These are phyloP conservation scores for Julus scanicus DNA, from an alignment of 2,888 invertebrate genomes.

Conservation along the genomic window DNA sequence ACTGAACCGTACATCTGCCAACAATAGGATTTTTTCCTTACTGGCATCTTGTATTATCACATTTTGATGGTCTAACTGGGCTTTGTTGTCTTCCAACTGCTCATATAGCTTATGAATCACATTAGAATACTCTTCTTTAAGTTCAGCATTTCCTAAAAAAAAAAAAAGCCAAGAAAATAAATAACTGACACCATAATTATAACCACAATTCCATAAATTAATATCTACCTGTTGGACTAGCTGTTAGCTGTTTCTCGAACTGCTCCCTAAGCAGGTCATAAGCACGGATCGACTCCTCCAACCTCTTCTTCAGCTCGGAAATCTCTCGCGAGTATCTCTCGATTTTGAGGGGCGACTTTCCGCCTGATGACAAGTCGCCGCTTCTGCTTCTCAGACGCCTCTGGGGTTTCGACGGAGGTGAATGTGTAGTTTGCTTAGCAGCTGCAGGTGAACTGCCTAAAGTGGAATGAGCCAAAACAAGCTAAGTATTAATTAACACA, in stretches of 20 bases:
- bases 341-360: background rate
- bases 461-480: background rate
- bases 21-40: background rate
- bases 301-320: conserved; percentile 59
- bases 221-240: conserved; percentile 36
- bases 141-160: background rate
- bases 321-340: conserved; percentile 59
- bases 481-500: background rate
- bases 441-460: background rate
- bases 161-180: background rate
- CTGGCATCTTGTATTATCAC: background rate
- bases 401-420: background rate
- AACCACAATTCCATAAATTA: background rate
- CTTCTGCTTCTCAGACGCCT: conserved; percentile 20
- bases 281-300: conserved; percentile 64
- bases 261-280: conserved; percentile 69
- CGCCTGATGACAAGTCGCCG: background rate
- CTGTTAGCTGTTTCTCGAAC: conserved; percentile 48
- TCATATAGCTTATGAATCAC: background rate
- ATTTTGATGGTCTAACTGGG: background rate
- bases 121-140: background rate
- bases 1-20: background rate
- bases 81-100: background rate
- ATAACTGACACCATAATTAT: background rate
- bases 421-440: background rate